phyloP scores from a whole-genome alignment of 2,113 vertebrate genomes.

The Triplophysa siluroides region DNA sequence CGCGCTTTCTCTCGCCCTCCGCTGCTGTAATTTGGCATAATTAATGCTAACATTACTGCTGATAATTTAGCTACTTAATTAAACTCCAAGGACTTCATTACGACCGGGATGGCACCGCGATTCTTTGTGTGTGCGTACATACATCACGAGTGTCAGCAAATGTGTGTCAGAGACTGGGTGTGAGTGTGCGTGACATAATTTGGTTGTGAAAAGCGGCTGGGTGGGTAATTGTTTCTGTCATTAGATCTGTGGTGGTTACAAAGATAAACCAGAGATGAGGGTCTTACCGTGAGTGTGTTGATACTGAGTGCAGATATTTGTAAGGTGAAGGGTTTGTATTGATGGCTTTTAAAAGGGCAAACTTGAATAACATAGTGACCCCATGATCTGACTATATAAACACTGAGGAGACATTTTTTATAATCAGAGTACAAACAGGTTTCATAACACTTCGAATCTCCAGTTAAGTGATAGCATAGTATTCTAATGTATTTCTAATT shows the following conservation, averaged over 20 bases:
- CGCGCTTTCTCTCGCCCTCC: constrained; percentile 77
- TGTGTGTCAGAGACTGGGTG: constrained; percentile 41
- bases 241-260: constrained; percentile 67
- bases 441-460: neutral
- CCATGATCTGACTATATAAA: neutral
- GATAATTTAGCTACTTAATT: constrained; percentile 99
- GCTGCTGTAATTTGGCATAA: constrained; percentile 99
- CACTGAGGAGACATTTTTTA: neutral
- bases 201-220: constrained; percentile 75
- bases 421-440: neutral
- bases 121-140: constrained; percentile 33
- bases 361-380: neutral
- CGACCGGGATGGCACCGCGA: constrained; percentile 65
- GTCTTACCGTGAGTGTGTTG: neutral
- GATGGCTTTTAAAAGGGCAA: neutral
- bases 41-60: constrained; percentile 99
- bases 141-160: constrained; percentile 36
- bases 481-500: no score
- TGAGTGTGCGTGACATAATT: constrained; percentile 32
- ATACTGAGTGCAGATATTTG: neutral
- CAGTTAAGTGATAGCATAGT: no score
- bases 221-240: constrained; percentile 94
- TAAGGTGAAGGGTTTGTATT: neutral
- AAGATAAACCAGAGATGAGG: neutral
- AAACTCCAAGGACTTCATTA: constrained; percentile 99